Percentiles rank a stretch among this genome's conserved stretches.
These are phyloP conservation scores for Pampus argenteus DNA, from an alignment of 2,797 vertebrate species.

Conservation along the genomic window DNA sequence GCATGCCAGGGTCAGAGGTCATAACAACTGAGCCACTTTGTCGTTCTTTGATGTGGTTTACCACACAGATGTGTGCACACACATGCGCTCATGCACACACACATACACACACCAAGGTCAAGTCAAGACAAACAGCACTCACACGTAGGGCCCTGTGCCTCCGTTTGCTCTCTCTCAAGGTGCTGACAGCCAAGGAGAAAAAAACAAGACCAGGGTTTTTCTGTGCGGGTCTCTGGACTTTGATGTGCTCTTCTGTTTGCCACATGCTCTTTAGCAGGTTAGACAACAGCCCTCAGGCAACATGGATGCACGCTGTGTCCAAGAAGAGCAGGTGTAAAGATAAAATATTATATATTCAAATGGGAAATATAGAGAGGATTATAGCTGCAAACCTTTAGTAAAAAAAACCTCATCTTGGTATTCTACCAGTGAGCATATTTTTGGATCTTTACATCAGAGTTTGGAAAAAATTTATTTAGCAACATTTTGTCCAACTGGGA, in stretches of 20 bases:
- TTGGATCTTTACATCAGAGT: neutral
- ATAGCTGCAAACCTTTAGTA: neutral
- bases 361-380: neutral
- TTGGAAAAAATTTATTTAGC: conserved; percentile 31
- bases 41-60: conserved; percentile 76
- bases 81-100: conserved; percentile 11
- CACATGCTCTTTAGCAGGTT: conserved; percentile 56
- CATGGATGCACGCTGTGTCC: neutral
- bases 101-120: conserved; percentile 64
- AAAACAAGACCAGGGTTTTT: conserved; percentile 51
- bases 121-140: conserved; percentile 74
- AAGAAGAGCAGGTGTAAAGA: neutral
- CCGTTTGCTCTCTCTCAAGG: conserved; percentile 68
- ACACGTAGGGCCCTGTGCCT: conserved; percentile 70
- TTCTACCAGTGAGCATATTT: neutral
- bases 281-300: conserved; percentile 30
- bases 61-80: conserved; percentile 52
- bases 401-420: neutral
- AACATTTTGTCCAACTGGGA: conserved; percentile 4
- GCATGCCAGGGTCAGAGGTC: conserved; percentile 80
- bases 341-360: neutral
- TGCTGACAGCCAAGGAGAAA: conserved; percentile 60
- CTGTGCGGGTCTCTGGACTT: conserved; percentile 35
- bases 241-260: conserved; percentile 63
- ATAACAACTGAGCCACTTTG: conserved; percentile 74